These are phyloP conservation scores for Marasmarcha lunaedactyla DNA, from an alignment of 2,888 invertebrate genomes.

Conservation along the genomic window DNA sequence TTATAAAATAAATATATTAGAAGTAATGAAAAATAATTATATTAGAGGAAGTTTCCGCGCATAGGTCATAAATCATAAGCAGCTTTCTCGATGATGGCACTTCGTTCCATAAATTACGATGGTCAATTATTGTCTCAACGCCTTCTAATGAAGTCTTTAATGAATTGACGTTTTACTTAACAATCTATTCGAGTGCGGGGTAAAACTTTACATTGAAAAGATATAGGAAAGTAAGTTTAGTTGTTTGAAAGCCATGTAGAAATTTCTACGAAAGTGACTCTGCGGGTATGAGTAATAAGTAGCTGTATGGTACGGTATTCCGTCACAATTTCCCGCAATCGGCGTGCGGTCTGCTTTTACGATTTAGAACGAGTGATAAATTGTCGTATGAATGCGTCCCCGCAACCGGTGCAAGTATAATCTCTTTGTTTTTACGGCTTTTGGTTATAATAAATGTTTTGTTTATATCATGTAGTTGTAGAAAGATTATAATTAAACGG, in stretches of 20 bases:
- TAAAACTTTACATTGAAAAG: slow-evolving; percentile 4
- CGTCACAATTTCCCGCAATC: slow-evolving; percentile 39
- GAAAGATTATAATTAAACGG: slow-evolving; percentile 5
- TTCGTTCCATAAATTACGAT: too few species aligned
- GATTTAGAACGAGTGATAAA: slow-evolving; percentile 22
- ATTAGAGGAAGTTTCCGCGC: too few species aligned
- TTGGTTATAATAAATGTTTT: too few species aligned
- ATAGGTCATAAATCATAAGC: too few species aligned
- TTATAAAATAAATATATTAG: too few species aligned
- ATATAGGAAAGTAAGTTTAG: too few species aligned
- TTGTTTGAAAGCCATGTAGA: slow-evolving; percentile 32
- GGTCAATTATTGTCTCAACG: too few species aligned
- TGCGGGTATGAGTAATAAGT: slow-evolving; percentile 31
- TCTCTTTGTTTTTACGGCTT: neutral
- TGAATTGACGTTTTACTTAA: too few species aligned
- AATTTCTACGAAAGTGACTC: slow-evolving; percentile 39
- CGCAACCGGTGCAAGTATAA: too few species aligned
- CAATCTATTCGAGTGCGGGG: neutral
- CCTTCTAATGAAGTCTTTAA: too few species aligned
- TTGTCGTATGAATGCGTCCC: slow-evolving; percentile 8
- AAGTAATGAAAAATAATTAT: too few species aligned
- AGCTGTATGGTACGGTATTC: slow-evolving; percentile 10
- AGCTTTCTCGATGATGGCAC: too few species aligned
- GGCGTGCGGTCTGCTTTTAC: slow-evolving; percentile 49
- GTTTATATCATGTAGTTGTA: neutral